Evolutionary conservation across 1,140 invertebrate species (phyloP).

Genomic region (Diorhabda carinulata): DNA sequence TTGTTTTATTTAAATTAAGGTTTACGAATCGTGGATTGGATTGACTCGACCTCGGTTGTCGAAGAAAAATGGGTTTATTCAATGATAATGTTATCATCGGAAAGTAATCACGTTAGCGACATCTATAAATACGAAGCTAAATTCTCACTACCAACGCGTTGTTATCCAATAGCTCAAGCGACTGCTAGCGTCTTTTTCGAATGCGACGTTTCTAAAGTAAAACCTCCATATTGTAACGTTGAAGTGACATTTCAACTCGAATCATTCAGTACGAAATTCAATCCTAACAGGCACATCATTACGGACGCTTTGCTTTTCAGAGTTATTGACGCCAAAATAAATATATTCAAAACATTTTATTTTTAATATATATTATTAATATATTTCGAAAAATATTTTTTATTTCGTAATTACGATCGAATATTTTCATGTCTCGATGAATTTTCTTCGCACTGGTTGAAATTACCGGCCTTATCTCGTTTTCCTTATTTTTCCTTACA

Average conservation of each 20-base stretch:
- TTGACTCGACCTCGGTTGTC: conserved; percentile 15
- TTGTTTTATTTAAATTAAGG: no score
- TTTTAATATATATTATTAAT: conserved; percentile 15
- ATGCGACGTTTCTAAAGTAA: conserved; percentile 22
- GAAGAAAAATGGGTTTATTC: conserved; percentile 26
- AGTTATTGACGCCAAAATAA: conserved; percentile 28
- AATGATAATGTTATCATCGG: conserved; percentile 18
- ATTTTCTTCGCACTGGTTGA: no score
- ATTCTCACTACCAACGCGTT: conserved; percentile 6
- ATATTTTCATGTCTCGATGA: no score
- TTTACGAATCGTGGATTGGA: conserved; percentile 21
- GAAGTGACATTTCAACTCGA: conserved; percentile 25
- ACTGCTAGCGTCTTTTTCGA: conserved; percentile 28
- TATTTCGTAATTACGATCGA: neutral
- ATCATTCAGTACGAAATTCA: conserved; percentile 11
- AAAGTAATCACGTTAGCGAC: conserved; percentile 10
- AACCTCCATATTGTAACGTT: conserved; percentile 18
- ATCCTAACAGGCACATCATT: conserved; percentile 19
- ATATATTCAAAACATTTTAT: conserved; percentile 24
- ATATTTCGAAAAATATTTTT: neutral
- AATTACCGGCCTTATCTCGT: no score
- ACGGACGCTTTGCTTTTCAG: conserved; percentile 24
- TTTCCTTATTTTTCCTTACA: no score
- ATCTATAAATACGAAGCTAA: conserved; percentile 25
- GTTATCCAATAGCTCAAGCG: conserved; percentile 28